A percentile compares a stretch with the other conserved stretches of the same genome.
Evolutionary conservation across 2,113 vertebrate genomes (phyloP).

Genomic region (Bostrychus sinensis): DNA sequence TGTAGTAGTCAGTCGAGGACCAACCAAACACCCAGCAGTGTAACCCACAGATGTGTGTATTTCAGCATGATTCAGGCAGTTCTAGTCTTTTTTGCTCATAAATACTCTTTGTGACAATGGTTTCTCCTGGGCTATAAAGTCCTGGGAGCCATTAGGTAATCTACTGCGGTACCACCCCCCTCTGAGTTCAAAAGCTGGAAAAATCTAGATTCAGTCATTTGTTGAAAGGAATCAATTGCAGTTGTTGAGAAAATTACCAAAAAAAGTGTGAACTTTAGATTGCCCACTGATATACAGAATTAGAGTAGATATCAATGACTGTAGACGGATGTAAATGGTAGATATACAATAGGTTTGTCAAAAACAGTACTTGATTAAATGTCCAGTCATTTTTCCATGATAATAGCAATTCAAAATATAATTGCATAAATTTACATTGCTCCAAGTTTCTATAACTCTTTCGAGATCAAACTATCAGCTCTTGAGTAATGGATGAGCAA

Average conservation of each 20-base stretch:
- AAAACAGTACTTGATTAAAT: no score
- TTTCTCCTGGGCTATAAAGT: conserved; percentile 47
- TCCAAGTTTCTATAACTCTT: conserved; percentile 2
- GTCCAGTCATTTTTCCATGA: no score
- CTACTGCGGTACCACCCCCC: conserved; percentile 27
- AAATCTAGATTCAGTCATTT: conserved; percentile 65
- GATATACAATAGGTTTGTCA: neutral
- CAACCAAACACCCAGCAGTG: conserved; percentile 1
- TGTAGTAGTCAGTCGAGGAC: conserved; percentile 26
- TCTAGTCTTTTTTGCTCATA: conserved; percentile 18
- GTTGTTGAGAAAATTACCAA: conserved; percentile 24
- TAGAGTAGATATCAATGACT: no score
- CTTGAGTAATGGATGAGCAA: conserved; percentile 34
- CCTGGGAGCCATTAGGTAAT: conserved; percentile 48
- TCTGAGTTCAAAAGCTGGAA: conserved; percentile 16
- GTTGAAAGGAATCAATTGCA: conserved; percentile 70
- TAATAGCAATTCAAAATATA: no score
- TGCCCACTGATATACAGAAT: neutral
- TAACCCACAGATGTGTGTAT: neutral
- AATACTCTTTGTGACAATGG: conserved; percentile 23
- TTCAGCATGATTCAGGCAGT: conserved; percentile 21
- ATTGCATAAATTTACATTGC: neutral
- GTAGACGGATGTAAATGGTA: no score
- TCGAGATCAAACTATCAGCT: conserved; percentile 25
- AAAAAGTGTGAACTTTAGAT: conserved; percentile 11